These are phyloP conservation scores for Oxycera nigricornis DNA, from an alignment of 2,888 invertebrate genomes.

Conservation along the genomic window DNA sequence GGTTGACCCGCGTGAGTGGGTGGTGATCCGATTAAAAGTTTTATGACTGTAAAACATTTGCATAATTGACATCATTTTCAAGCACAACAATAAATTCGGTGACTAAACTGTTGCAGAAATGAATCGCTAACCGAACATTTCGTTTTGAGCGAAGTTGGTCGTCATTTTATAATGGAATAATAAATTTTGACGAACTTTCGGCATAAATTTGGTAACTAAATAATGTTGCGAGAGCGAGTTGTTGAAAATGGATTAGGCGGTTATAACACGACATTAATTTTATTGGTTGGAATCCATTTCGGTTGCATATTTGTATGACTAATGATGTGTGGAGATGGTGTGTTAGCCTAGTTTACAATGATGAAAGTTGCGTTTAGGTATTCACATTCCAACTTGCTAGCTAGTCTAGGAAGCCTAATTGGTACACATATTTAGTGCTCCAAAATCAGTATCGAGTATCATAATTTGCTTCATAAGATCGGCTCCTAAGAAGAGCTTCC, in stretches of 20 bases:
- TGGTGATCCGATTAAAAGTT: constrained; percentile 35
- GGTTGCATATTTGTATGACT: neutral
- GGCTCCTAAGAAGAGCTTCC: too few species aligned
- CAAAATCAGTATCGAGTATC: too few species aligned
- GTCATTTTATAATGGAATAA: neutral
- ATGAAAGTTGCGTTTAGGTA: too few species aligned
- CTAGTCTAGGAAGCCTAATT: neutral
- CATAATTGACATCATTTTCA: constrained; percentile 34
- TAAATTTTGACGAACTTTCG: constrained; percentile 14
- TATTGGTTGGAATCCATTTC: neutral
- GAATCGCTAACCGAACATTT: constrained; percentile 2
- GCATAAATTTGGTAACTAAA: neutral
- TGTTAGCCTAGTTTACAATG: too few species aligned
- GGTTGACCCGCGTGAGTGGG: constrained; percentile 24
- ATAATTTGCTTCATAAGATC: neutral
- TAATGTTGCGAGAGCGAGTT: neutral
- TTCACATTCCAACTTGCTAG: too few species aligned
- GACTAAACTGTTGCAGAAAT: constrained; percentile 34
- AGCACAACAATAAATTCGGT: constrained; percentile 9
- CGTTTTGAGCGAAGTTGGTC: neutral
- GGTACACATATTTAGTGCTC: neutral
- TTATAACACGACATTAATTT: constrained; percentile 9
- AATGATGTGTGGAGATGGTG: neutral
- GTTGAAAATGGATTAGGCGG: constrained; percentile 9
- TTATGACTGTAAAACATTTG: constrained; percentile 30